Base-by-base conservation (phyloP, 1,140 invertebrate genomes). In the Drosophila pandora region DNA sequence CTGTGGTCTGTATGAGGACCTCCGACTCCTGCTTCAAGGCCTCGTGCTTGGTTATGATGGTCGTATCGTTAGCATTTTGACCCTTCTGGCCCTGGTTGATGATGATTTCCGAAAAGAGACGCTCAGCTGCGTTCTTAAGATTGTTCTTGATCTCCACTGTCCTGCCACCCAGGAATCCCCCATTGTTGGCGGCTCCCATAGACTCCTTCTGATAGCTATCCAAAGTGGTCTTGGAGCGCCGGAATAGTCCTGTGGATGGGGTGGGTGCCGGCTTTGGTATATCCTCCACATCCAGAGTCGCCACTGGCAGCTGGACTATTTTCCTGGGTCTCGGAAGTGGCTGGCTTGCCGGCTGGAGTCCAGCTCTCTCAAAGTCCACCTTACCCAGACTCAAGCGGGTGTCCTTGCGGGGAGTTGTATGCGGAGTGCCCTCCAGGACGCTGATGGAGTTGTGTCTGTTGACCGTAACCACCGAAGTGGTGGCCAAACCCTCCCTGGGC, bases 121-220 rank as follows among this genome's bases (percentile, higher is more conserved):
- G 89, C 65, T 91, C 90, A 0, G 90, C 90, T 12, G 90, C 90
- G 57, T 91, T 91, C 49, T 90, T 91, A 0, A 91, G 21, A 62
- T 91, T 91, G 54, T 91, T 91, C 68, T 91, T 90, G 9, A 91
- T 70, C 60, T 91, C 90, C 28, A 90, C 78, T 0, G 91, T 90
- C 12, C 88, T 84, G 2, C 81, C 90, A 7, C 79, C 53, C 3
- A 91, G 55, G 39, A 77, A 70, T 6, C 67, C 67, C 1, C 65
- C 65, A 13, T 13, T 47, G 25, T 30, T 67, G 5, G 43, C 77
- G 2, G 76, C 13, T 23, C 3, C 37, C 7, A 28, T 32, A 10
- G 21, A 32, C 34, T 43, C 65, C 30, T 68, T 64, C 3, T 69
- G 56, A 6, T 77, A 62, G 50, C 76, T 73, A 25, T 91, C 90